Base-by-base conservation (phyloP, 1,140 invertebrate genomes). In the Leptinotarsa lineolata region DNA sequence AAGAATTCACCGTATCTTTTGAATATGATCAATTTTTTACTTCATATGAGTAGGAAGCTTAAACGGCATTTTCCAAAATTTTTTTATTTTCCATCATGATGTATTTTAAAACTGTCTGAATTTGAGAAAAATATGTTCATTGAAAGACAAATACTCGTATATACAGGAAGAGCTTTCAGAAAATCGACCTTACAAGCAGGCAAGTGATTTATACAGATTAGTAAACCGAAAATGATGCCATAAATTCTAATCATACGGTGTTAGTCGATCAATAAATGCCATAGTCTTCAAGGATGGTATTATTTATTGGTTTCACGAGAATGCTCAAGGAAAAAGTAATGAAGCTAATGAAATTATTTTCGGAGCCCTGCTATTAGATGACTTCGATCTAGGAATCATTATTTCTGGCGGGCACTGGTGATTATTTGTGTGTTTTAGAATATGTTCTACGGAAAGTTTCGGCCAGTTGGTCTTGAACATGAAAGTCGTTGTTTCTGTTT, bases 261-360 rank as follows among this genome's bases (percentile, higher is more conserved):
- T 54, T 18, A 16, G 48, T 54, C 30, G 48, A 54, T 16, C 48
- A 54, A n/a, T 54, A 54, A 54, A 54, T 16, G 48, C 48, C n/a
- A 18, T 54, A 54, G 13, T 54, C 48, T n/a, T 54, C 48, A 54
- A 54, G 48, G 48, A 54, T 54, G 48, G n/a, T 54, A 16, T 54
- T 54, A 54, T 54, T 54, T 54, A 54, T 54, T 54, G 48, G 48
- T n/a, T 54, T 18, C 48, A 54, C 48, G 30, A 54, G 12, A 54
- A 54, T 54, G 48, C 48, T 54, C 48, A 54, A 54, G 48, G 48
- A 54, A 54, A 54, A 54, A 54, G 48, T 54, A 54, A 54, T 54
- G 48, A 18, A 54, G 15, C 48, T 54, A 54, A 54, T 54, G 15
- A 18, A 54, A 54, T 54, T 18, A 54, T 16, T 54, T 16, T 54